A percentile compares a stretch with the other conserved stretches of the same genome.
phyloP scores from a whole-genome alignment of 2,113 vertebrate species.

The Macrotus californicus region DNA sequence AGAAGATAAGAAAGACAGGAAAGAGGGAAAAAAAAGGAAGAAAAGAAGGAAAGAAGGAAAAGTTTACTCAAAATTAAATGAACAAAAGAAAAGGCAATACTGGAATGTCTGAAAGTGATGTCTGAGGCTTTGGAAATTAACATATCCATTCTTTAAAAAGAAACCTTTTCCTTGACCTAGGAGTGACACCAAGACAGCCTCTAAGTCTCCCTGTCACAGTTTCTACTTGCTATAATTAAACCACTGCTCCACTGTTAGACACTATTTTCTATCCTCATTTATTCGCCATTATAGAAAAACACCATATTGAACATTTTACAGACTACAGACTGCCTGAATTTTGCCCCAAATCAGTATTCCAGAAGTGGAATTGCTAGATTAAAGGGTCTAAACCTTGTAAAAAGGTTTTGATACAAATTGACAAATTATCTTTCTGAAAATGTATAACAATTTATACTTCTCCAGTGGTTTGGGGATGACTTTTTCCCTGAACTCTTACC shows the following conservation, averaged over 20 bases:
- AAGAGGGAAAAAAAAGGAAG: too few species aligned
- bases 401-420: neutral
- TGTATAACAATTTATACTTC: neutral
- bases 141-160: neutral
- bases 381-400: neutral
- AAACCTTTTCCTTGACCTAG: neutral
- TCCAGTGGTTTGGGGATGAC: neutral
- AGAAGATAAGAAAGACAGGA: accelerated
- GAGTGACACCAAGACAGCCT: neutral
- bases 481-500: neutral
- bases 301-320: neutral
- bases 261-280: neutral
- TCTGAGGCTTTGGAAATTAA: neutral
- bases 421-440: conserved; percentile 15
- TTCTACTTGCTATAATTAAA: neutral
- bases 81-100: neutral
- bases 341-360: neutral
- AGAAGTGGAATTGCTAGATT: neutral
- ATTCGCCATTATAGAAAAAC: neutral
- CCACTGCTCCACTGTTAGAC: neutral
- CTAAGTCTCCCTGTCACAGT: neutral
- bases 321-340: neutral
- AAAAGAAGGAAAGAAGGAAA: neutral
- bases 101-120: neutral
- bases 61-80: neutral